Base-by-base conservation (phyloP, 2,113 vertebrate species). In the Anoura caudifer region DNA sequence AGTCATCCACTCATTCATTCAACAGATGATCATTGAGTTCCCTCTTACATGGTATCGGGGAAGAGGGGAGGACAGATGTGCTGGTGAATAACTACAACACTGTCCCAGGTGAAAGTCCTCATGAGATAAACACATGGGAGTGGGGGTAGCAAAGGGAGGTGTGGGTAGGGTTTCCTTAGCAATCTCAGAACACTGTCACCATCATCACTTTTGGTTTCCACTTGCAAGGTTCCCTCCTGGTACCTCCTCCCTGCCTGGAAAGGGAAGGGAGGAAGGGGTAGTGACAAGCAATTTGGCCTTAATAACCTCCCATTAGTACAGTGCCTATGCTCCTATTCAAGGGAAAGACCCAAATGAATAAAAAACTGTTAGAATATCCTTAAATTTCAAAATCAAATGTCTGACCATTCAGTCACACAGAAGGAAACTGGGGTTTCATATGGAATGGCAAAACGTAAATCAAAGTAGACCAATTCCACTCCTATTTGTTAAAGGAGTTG, bases 401-500 rank as follows among this genome's bases (percentile, higher is more conserved):
- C 28, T 81, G 61, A 72, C 75, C 38, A 45, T 22, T 26, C 24
- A 69, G 52, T 69, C 31, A 63, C 41, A 94, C 12, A 33, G 28
- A 85, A 94, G 28, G 41, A 85, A 95, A 86, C 3, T 7, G 28
- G 28, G 5, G 52, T 56, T 91, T 59, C 61, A 83, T 50, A 92
- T 33, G 7, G 47, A 59, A 59, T 95, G 56, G 77, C 47, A 86
- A 83, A 92, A 28, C 2, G 79, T 67, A 90, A 95, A 36, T 33
- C 45, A 69, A 77, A 95, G 59, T 54, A 65, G 31, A 28, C 56
- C 87, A 70, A 17, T 70, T 81, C 56, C 47, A 91, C 50, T 63
- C 43, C 38, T 77, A 70, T 86, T 94, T 95, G 84, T 92, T 94
- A 75, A 92, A 31, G 19, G 38, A 47, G 4, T 79, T 96, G 47